Base-by-base conservation (phyloP, 2,113 vertebrate genomes). In the Guaruba guarouba region DNA sequence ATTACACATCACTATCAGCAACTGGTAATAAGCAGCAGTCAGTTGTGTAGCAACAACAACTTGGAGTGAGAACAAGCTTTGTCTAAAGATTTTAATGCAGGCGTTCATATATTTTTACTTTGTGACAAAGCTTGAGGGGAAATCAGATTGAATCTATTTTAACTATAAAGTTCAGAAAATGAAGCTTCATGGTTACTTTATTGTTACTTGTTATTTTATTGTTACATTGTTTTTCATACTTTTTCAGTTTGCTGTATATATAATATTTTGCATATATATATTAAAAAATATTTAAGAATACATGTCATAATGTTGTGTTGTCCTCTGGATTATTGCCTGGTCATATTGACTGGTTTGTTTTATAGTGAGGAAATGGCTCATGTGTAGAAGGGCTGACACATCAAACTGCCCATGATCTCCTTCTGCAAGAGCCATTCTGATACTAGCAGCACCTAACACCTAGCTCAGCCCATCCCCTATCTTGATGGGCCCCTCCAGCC, bases 241-340 rank as follows among this genome's bases (percentile, higher is more conserved):
- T 35, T 59, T n/a, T 59, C 13, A 24, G n/a, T 59, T 57, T 57
- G 31, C 19, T n/a, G 8, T 57, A 57, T 57, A 33, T 57, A 57
- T 57, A 54, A 18, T 55, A 57, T 57, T 57, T 57, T n/a, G 31
- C 12, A 6, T 28, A 11, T 7, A 11, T 5, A 5, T 5, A 6
- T 7, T 8, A 48, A 19, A 55, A 69, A 22, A 0, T 5, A 33
- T 20, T 74, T 82, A 39, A 0, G 3, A 39, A 1, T 24, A 29
- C 16, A 29, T 9, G 4, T 6, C 20, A 12, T 51, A 41, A 11
- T 29, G 13, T 1, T 46, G 16, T n/a, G n/a, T 15, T 43, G 46
- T 17, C 13, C 23, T 52, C 16, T 39, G 31, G 49, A 43, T 63
- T 68, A 24, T 1, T 71, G 31, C 14, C 13, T 31, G 17, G 24